Base-by-base conservation (phyloP, 2,888 invertebrate genomes). In the Atrina japonica region DNA sequence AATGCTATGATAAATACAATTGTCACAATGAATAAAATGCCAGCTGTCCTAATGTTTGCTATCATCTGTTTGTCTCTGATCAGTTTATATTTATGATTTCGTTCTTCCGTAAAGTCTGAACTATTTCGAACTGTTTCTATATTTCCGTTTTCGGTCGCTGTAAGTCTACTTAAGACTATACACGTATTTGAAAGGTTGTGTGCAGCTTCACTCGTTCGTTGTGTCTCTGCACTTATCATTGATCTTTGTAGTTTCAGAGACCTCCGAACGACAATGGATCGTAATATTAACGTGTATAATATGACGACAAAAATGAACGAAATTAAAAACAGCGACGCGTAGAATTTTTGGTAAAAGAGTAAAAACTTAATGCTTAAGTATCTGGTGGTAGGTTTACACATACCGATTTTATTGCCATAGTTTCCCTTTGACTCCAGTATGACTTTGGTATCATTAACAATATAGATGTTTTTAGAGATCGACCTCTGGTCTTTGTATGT, bases 11-110 rank as follows among this genome's bases (percentile, higher is more conserved):
- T 85, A 73, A 89, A 89, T 11, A 89, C 88, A 5, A 88, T 67
- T 21, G 89, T 88, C 21, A 90, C 90, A 14, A 89, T 88, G 68
- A 90, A 90, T 66, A 90, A 70, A 83, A 90, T 90, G 45, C 83
- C 86, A 9, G 90, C 90, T 9, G 89, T 90, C 69, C 88, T 88
- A 47, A 90, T 81, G 76, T 89, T 90, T 16, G 86, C 86, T 59
- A 83, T 70, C 49, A 84, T 67, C 25, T 75, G 73, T 64, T 76
- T 78, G 23, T 75, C 75, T 63, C 71, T 55, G 0, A 78, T 63
- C 1, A 73, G 73, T 43, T 73, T 73, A 14, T 29, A 47, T 21
- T 50, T 55, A 16, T 35, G 18, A 29, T 16, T 27, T 29, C 29
- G 18, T 41, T 49, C 41, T 7, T 18, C 18, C n/a, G 18, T n/a